Conservation (phyloP, 1,140 invertebrate species). For the Monomorium pharaonis region DNA sequence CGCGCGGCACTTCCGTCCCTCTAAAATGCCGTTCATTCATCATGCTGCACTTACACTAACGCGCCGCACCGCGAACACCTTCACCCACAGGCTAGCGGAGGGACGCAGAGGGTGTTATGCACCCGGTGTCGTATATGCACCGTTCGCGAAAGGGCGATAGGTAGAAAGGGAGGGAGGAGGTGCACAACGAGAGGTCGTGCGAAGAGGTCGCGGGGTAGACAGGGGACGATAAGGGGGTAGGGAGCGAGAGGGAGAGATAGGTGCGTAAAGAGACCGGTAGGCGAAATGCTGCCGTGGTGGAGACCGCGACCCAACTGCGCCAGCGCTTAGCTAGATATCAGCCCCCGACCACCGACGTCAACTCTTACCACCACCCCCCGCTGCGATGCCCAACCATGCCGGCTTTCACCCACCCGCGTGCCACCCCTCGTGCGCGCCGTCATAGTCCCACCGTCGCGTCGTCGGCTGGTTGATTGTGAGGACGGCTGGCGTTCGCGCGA, state of each 20-base stretch:
- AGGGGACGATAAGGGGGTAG: constrained; percentile 17
- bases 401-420: constrained; percentile 44
- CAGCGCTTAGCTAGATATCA: constrained; percentile 81
- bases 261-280: constrained; percentile 66
- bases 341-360: constrained; percentile 72
- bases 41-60: constrained; percentile 63
- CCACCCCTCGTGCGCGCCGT: constrained; percentile 47
- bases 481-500: constrained; percentile 49
- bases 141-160: constrained; percentile 1
- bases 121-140: constrained; percentile 35
- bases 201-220: constrained; percentile 11
- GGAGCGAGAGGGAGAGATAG: constrained; percentile 60
- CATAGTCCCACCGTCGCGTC: constrained; percentile 35
- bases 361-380: constrained; percentile 74
- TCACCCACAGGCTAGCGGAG: not conserved
- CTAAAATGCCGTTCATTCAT: constrained; percentile 65
- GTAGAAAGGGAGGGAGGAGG: constrained; percentile 37
- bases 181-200: constrained; percentile 12
- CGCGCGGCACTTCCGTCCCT: constrained; percentile 51
- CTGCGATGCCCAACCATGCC: constrained; percentile 45
- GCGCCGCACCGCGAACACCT: constrained; percentile 8
- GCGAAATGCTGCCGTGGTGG: constrained; percentile 75
- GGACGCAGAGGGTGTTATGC: not conserved
- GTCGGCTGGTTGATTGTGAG: constrained; percentile 41
- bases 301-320: constrained; percentile 81